Evolutionary conservation across 2,888 invertebrate genomes (phyloP), one percentile per base, ranked within the genome.

Genomic region (Drosophila atripex): DNA sequence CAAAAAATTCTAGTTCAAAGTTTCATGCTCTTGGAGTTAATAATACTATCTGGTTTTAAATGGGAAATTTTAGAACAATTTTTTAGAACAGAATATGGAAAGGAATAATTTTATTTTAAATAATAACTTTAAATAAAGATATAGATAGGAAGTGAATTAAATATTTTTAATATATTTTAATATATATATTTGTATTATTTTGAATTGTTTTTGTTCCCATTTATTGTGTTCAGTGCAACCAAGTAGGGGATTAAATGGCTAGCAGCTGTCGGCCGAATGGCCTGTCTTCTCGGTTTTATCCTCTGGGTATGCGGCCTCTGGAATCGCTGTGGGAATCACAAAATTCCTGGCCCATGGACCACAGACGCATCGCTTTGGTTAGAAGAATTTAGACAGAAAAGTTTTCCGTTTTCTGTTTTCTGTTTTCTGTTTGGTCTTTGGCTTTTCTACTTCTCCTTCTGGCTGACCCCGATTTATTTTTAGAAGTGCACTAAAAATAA

Each of bases 401-500:
- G 39, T 39, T 38, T 38, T 11, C 25, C 43, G 16, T 9, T 38
- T 45, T 43, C 23, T 7, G 32, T 32, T 32, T 32, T 11, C 25
- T 45, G 16, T 9, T 38, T 53, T 32, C 23, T 16, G 12, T 28
- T 25, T 25, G 23, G 16, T 57, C 39, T 41, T 28, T 16, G 35
- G 23, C 23, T 23, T n/a, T 45, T 14, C 12, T 25, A 11, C 50
- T 60, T 69, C 69, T 54, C 47, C 58, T 60, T 38, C 38, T 28
- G 12, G 65, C 66, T 86, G 88, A 88, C 88, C 89, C 85, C 79
- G 89, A 64, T 79, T 78, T 85, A 88, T 80, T 79, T 87, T 80
- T 79, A 79, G 77, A 75, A 72, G 58, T 52, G 70, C 71, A 78
- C 88, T 86, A 83, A 89, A 88, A 89, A 89, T 89, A 89, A 75